phyloP scores from a whole-genome alignment of 2,888 invertebrate species.

The Drosophila mimetica region DNA sequence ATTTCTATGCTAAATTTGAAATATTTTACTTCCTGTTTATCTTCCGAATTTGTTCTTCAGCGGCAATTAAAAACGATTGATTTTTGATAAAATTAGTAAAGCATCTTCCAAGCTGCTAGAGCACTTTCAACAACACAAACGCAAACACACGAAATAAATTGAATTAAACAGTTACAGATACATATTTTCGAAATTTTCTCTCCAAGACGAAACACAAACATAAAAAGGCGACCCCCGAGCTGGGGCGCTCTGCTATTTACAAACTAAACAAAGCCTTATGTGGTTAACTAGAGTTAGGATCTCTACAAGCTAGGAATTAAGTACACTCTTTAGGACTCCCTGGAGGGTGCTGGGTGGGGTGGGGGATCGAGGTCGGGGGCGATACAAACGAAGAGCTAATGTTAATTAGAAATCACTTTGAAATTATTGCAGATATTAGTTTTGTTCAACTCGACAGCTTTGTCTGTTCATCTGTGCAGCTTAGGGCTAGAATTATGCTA shows the following conservation, averaged over 20 bases:
- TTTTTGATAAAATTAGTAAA: conserved; percentile 68
- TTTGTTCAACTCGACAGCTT: conserved; percentile 42
- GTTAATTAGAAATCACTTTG: conserved; percentile 74
- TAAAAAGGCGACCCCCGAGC: conserved; percentile 56
- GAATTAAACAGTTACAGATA: conserved; percentile 47
- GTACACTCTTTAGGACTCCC: conserved; percentile 58
- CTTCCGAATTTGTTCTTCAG: conserved; percentile 80
- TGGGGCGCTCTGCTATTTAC: conserved; percentile 66
- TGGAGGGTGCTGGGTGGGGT: conserved; percentile 41
- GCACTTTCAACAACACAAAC: conserved; percentile 67
- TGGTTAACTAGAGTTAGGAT: conserved; percentile 50
- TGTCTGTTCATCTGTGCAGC: conserved; percentile 55
- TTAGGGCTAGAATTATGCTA: conserved; percentile 75
- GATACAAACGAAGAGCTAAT: conserved; percentile 64
- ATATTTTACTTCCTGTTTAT: conserved; percentile 74
- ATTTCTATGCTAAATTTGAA: conserved; percentile 60
- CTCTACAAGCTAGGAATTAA: conserved; percentile 54
- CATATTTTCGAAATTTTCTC: conserved; percentile 41
- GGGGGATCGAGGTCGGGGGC: conserved; percentile 9
- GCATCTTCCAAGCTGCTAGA: conserved; percentile 62
- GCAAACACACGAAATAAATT: conserved; percentile 41
- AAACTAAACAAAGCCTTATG: conserved; percentile 76
- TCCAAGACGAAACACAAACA: conserved; percentile 70
- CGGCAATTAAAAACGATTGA: conserved; percentile 51
- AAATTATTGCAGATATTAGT: conserved; percentile 76